Evolutionary conservation across 2,888 invertebrate species (phyloP).

Genomic region (Acanthopleura granulata): DNA sequence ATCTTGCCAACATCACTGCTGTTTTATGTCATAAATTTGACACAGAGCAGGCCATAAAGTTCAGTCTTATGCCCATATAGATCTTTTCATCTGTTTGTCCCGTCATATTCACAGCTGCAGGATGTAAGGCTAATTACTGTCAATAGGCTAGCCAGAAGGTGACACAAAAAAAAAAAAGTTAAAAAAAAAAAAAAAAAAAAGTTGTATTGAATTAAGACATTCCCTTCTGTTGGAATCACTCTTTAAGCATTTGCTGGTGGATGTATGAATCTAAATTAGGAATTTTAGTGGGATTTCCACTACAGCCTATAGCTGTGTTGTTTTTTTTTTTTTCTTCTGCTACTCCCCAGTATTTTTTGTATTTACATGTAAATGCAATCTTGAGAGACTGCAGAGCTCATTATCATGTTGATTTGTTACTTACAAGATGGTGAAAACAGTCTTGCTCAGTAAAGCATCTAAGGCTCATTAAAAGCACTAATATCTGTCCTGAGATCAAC

Average conservation of each 20-base stretch:
- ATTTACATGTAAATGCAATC: too few relatives aligned
- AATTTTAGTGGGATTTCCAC: too few relatives aligned
- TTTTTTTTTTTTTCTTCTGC: too few relatives aligned
- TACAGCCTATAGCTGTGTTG: too few relatives aligned
- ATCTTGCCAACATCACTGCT: neutral
- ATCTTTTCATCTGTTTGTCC: neutral
- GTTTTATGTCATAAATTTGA: conserved; percentile 6
- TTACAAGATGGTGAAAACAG: too few relatives aligned
- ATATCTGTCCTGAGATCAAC: too few relatives aligned
- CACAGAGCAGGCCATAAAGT: neutral
- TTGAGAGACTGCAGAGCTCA: too few relatives aligned
- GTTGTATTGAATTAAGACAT: neutral
- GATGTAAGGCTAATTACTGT: conserved; percentile 1
- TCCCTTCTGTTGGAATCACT: neutral
- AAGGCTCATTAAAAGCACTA: too few relatives aligned
- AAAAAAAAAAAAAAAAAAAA: neutral
- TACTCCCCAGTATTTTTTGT: too few relatives aligned
- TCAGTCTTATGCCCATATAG: neutral
- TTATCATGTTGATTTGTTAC: too few relatives aligned
- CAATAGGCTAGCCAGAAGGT: too few relatives aligned
- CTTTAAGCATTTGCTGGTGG: neutral
- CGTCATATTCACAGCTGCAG: neutral
- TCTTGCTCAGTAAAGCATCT: too few relatives aligned
- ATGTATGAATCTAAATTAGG: neutral
- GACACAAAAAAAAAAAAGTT: neutral